A percentile compares a stretch with the other conserved stretches of the same genome.
These are phyloP conservation scores for Frankliniella intonsa DNA, from an alignment of 2,888 invertebrate genomes.

Conservation along the genomic window DNA sequence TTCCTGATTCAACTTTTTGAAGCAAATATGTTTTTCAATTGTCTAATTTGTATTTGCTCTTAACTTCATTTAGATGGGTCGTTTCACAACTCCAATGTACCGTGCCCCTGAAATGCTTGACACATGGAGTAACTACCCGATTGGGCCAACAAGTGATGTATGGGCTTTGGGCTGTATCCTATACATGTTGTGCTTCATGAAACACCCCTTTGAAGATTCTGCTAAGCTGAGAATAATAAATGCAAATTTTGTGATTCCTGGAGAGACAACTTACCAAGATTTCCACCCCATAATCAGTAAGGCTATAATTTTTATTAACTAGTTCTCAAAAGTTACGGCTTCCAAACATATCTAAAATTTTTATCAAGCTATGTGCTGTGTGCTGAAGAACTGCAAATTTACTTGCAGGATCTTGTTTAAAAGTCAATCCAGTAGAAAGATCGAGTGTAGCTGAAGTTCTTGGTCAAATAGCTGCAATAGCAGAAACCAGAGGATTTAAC, in stretches of 20 bases:
- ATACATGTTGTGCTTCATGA: slow-evolving; percentile 85
- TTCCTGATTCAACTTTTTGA: slow-evolving; percentile 25
- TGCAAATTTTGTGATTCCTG: slow-evolving; percentile 84
- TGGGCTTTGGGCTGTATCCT: slow-evolving; percentile 98
- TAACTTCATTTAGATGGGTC: slow-evolving; percentile 57
- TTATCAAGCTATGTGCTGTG: neutral
- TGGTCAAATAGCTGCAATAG: slow-evolving; percentile 82
- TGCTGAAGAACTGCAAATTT: neutral
- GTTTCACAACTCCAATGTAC: slow-evolving; percentile 89
- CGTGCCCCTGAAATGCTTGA: slow-evolving; percentile 98
- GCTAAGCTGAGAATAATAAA: slow-evolving; percentile 94
- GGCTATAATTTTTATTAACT: slow-evolving; percentile 29
- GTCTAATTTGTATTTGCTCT: slow-evolving; percentile 27
- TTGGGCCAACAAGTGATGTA: slow-evolving; percentile 85
- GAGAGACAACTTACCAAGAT: slow-evolving; percentile 74
- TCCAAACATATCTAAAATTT: neutral
- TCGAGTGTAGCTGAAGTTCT: slow-evolving; percentile 72
- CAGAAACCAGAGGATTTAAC: slow-evolving; percentile 77
- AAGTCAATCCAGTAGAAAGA: slow-evolving; percentile 76
- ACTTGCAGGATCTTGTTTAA: slow-evolving; percentile 65
- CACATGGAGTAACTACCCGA: slow-evolving; percentile 92
- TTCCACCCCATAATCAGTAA: slow-evolving; percentile 85
- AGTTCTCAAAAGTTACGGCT: neutral
- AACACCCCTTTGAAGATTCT: slow-evolving; percentile 93
- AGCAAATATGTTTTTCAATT: slow-evolving; percentile 22